These are phyloP conservation scores for Melanerpes aurifrons DNA, from an alignment of 2,113 vertebrate species.

Conservation along the genomic window DNA sequence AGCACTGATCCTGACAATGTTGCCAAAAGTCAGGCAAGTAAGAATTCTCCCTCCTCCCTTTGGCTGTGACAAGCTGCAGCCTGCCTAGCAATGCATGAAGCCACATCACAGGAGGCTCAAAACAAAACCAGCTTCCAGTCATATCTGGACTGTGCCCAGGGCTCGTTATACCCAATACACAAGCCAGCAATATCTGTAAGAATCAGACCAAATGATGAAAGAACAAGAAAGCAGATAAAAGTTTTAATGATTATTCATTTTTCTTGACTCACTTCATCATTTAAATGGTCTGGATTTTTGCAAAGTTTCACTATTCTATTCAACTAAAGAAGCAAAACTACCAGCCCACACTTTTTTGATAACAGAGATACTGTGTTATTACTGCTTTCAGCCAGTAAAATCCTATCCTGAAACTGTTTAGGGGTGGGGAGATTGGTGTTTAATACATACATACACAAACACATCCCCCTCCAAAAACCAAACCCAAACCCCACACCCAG, in stretches of 20 bases:
- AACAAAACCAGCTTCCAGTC: slow-evolving; percentile 1
- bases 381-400: not conserved
- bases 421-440: not conserved
- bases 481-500: not conserved
- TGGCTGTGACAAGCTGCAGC: not conserved
- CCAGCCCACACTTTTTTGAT: not conserved
- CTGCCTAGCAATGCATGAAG: not conserved
- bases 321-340: not conserved
- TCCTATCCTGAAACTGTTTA: not conserved
- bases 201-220: not conserved
- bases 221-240: not conserved
- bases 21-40: not conserved
- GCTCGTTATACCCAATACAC: not conserved
- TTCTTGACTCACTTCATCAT: not conserved
- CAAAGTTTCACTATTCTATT: not conserved
- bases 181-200: not conserved
- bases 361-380: not conserved
- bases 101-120: not conserved
- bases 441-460: not conserved
- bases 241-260: not conserved
- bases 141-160: not conserved
- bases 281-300: not conserved
- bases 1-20: not conserved
- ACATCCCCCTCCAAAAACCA: not conserved
- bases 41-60: not conserved